Evolutionary conservation across 1,140 invertebrate genomes (phyloP).

Genomic region (Drosophila triauraria): DNA sequence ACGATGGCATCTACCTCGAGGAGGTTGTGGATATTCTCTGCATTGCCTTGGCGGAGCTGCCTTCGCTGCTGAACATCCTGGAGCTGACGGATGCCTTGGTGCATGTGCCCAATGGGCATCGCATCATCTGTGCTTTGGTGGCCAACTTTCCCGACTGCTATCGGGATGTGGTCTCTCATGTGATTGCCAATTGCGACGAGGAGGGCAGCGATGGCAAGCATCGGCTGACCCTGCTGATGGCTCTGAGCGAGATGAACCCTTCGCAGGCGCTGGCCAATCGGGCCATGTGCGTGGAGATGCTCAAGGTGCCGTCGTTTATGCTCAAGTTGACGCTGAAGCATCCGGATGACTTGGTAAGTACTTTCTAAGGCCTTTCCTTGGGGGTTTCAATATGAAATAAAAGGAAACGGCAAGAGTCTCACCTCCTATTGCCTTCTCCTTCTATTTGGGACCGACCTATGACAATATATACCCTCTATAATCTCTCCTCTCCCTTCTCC

Average conservation of each 20-base stretch:
- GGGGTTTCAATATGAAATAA: too few species aligned
- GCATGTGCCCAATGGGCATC: conserved; percentile 95
- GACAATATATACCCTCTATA: background rate
- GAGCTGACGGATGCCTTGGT: conserved; percentile 95
- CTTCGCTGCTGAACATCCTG: conserved; percentile 93
- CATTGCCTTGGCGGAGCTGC: conserved; percentile 96
- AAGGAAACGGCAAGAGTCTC: background rate
- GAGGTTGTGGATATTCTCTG: conserved; percentile 98
- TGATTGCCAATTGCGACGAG: conserved; percentile 95
- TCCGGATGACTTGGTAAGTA: conserved; percentile 77
- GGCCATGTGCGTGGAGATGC: conserved; percentile 94
- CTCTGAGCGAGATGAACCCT: conserved; percentile 96
- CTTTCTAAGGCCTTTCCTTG: too few species aligned
- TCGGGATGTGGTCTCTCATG: conserved; percentile 93
- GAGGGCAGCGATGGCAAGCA: conserved; percentile 93
- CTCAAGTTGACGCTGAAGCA: conserved; percentile 80
- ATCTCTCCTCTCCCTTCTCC: conserved; percentile 16
- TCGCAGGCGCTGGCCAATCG: conserved; percentile 92
- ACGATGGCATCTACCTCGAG: conserved; percentile 97
- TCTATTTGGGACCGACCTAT: background rate
- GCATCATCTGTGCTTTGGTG: conserved; percentile 95
- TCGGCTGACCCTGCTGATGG: conserved; percentile 90
- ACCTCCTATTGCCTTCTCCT: background rate
- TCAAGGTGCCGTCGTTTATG: conserved; percentile 91
- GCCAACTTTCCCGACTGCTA: conserved; percentile 97